phyloP scores from a whole-genome alignment of 2,797 vertebrate genomes.

The Rhynchotus rufescens region DNA sequence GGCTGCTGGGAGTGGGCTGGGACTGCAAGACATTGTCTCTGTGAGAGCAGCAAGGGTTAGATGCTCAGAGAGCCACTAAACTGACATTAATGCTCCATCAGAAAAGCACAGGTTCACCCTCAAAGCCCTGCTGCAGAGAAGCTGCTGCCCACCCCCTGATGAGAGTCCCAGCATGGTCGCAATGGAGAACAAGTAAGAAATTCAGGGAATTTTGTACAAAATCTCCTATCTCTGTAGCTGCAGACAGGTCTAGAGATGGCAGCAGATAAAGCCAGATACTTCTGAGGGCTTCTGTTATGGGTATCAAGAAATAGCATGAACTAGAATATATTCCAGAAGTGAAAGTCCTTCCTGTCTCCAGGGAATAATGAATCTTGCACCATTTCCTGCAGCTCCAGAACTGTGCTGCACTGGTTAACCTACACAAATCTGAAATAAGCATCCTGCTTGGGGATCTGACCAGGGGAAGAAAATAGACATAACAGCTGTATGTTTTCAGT shows the following conservation, averaged over 20 bases:
- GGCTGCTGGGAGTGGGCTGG: slow-evolving; percentile 11
- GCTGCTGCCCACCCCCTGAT: background rate
- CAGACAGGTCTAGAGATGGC: background rate
- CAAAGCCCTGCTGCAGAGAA: background rate
- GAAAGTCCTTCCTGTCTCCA: background rate
- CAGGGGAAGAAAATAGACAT: background rate
- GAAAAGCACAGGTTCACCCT: background rate
- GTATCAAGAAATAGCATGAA: background rate
- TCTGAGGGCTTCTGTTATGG: background rate
- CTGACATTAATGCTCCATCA: background rate
- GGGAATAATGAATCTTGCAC: background rate
- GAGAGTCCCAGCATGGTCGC: background rate
- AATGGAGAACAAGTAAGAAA: background rate
- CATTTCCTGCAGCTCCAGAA: background rate
- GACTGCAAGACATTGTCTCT: background rate
- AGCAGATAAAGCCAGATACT: background rate
- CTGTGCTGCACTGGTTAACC: background rate
- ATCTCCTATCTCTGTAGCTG: background rate
- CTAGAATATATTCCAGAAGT: background rate
- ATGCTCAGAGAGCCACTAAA: no score
- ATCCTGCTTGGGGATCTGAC: background rate
- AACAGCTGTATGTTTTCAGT: background rate
- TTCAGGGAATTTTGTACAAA: background rate
- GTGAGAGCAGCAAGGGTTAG: background rate
- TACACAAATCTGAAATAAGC: background rate